phyloP scores from a whole-genome alignment of 64 coral and sea anemone genomes.

The Pachyseris speciosa region DNA sequence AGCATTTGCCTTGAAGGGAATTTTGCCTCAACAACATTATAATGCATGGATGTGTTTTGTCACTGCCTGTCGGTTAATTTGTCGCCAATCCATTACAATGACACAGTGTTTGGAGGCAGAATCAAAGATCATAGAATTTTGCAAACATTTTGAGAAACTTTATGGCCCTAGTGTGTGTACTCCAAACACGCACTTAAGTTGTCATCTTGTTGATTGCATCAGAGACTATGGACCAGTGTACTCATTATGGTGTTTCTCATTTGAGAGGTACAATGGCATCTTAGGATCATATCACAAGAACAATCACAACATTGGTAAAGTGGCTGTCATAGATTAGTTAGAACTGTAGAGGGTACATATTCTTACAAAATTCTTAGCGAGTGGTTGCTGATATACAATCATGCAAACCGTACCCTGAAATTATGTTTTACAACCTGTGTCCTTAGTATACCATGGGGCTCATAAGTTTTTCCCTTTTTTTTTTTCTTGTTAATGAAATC shows the following conservation, averaged over 20 bases:
- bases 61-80: constrained; percentile 11
- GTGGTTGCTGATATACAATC: no score
- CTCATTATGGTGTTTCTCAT: constrained; percentile 49
- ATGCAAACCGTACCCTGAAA: no score
- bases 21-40: constrained; percentile 20
- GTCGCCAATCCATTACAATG: not conserved
- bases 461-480: no score
- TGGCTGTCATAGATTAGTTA: no score
- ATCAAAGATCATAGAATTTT: not conserved
- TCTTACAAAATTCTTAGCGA: no score
- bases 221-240: constrained; percentile 47
- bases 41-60: constrained; percentile 51
- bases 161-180: not conserved
- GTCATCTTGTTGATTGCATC: constrained; percentile 21
- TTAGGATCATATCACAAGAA: not conserved
- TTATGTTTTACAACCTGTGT: no score
- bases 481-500: no score
- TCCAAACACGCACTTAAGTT: constrained; percentile 33
- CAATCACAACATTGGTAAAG: constrained; percentile 19
- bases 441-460: no score
- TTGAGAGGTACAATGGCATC: constrained; percentile 44
- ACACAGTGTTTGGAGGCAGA: not conserved
- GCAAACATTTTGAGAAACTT: constrained; percentile 17
- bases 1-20: constrained; percentile 35
- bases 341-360: no score